phyloP scores from a whole-genome alignment of 2,888 invertebrate species.

The Callyntrura sp. region DNA sequence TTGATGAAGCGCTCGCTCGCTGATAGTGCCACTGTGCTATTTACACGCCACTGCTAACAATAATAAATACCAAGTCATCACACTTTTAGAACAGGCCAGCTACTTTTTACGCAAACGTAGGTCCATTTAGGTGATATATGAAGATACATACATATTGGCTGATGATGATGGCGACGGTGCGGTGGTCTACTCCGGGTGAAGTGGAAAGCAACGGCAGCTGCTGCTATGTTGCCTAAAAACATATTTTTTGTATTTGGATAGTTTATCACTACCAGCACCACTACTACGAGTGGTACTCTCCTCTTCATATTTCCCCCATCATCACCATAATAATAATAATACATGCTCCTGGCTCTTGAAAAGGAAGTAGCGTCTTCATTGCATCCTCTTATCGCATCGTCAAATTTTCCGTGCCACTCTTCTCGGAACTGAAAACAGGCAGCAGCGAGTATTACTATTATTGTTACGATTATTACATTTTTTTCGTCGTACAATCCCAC shows the following conservation, averaged over 20 bases:
- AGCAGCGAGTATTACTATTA: neutral
- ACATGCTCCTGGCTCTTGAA: constrained; percentile 43
- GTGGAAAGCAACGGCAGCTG: neutral
- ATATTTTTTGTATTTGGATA: no score
- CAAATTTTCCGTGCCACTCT: neutral
- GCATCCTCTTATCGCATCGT: constrained; percentile 1
- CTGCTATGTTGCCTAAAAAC: constrained; percentile 20
- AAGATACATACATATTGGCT: neutral
- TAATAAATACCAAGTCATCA: no score
- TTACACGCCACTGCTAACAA: no score
- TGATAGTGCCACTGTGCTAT: neutral
- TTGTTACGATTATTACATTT: constrained; percentile 10
- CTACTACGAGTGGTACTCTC: neutral
- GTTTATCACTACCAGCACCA: neutral
- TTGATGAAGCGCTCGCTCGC: constrained; percentile 37
- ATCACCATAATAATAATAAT: neutral
- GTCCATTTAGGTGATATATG: no score
- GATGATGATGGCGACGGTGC: neutral
- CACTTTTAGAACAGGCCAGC: constrained; percentile 13
- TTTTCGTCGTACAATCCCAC: neutral
- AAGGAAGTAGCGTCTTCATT: constrained; percentile 51
- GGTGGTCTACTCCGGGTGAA: neutral
- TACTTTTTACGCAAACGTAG: neutral
- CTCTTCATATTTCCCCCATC: neutral
- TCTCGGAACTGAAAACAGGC: neutral